Conservation (phyloP, 2,113 vertebrate genomes). For the Calcarius ornatus region DNA sequence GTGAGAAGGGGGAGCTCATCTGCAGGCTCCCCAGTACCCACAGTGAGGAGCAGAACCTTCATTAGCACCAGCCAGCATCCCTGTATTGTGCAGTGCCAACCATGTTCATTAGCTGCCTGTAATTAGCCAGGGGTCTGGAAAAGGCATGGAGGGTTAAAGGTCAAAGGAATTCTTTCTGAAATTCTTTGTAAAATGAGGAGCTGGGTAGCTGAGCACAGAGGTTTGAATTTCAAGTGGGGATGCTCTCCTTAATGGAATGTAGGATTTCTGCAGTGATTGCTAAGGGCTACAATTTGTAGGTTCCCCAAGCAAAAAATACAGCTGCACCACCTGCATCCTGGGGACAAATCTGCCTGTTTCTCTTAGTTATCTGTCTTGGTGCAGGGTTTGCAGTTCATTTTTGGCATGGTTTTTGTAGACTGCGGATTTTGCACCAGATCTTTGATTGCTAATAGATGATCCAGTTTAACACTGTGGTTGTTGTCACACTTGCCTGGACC, state of each 20-base stretch:
- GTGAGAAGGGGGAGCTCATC: background rate
- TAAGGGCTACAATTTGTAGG: background rate
- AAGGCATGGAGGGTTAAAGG: background rate
- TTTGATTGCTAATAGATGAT: background rate
- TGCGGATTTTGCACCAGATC: background rate
- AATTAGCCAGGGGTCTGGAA: background rate
- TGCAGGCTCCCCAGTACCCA: background rate
- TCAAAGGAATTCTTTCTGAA: background rate
- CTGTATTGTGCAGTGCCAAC: background rate
- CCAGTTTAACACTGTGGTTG: background rate
- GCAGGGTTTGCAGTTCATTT: background rate
- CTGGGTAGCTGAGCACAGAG: background rate
- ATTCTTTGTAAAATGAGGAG: background rate
- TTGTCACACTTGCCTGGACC: background rate
- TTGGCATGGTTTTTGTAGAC: background rate
- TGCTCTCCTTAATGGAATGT: background rate
- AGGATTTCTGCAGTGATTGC: background rate
- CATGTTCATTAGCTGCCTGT: accelerated
- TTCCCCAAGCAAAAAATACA: background rate
- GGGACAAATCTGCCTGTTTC: background rate
- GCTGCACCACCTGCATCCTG: background rate
- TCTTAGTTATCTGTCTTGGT: background rate
- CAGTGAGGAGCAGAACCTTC: background rate
- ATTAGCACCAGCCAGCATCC: background rate
- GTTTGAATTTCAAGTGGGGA: background rate